These are phyloP conservation scores for Grantiella picta DNA, from an alignment of 2,113 vertebrate species.

Conservation along the genomic window DNA sequence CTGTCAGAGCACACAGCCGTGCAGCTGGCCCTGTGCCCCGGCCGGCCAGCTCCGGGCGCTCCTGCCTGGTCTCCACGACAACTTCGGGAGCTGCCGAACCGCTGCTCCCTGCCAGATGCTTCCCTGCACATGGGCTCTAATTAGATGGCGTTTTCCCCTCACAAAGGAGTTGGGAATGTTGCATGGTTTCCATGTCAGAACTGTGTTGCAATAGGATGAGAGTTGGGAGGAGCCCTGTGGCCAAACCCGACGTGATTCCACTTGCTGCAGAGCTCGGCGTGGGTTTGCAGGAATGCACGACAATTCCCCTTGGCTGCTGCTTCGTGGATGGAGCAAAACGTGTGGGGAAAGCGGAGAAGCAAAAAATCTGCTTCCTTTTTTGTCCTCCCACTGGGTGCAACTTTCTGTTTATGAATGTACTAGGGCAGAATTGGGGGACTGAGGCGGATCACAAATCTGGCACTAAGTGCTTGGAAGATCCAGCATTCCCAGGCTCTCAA, in stretches of 20 bases:
- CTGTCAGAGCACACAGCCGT: conserved; percentile 74
- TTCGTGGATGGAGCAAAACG: not conserved
- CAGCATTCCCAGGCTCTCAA: not conserved
- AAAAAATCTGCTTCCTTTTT: not conserved
- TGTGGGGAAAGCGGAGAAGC: not conserved
- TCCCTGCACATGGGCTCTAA: conserved; percentile 77
- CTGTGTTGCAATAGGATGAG: not conserved
- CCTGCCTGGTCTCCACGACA: conserved; percentile 75
- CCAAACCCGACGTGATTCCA: not conserved
- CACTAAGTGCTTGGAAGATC: not conserved
- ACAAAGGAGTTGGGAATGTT: not conserved
- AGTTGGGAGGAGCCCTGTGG: not conserved
- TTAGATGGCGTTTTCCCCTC: conserved; percentile 56
- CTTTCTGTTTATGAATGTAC: not conserved
- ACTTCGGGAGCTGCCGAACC: conserved; percentile 60
- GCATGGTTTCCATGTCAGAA: not conserved
- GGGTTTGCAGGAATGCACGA: not conserved
- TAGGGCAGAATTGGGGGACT: not conserved
- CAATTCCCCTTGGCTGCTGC: not conserved
- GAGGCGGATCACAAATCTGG: not conserved
- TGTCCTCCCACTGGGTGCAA: not conserved
- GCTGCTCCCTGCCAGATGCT: conserved; percentile 77
- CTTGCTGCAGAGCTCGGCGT: not conserved
- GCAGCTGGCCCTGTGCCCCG: conserved; percentile 74
- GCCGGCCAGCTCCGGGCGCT: conserved; percentile 61